These are phyloP conservation scores for Triplophysa siluroides DNA, from an alignment of 2,113 vertebrate genomes.

Conservation along the genomic window DNA sequence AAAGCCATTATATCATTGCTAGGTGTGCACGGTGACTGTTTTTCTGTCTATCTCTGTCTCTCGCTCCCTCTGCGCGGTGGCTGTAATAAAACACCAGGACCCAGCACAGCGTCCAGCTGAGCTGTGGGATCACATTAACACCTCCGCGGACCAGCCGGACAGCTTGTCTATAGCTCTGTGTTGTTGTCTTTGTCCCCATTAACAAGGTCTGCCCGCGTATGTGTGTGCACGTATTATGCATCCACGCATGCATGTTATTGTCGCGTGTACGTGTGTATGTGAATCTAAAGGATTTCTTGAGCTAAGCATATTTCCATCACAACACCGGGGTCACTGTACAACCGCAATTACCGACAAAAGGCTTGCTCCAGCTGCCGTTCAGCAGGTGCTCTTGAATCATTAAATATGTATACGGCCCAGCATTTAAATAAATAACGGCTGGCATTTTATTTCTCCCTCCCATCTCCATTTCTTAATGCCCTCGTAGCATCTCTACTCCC, in stretches of 20 bases:
- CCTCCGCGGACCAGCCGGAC: constrained; percentile 49
- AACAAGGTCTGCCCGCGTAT: constrained; percentile 37
- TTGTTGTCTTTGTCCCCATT: constrained; percentile 50
- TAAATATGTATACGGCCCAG: constrained; percentile 56
- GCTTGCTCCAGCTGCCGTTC: constrained; percentile 15
- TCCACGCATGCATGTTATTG: constrained; percentile 1
- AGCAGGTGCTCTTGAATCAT: constrained; percentile 48
- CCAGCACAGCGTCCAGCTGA: constrained; percentile 50
- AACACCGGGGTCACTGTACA: constrained; percentile 33
- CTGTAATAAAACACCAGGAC: constrained; percentile 54
- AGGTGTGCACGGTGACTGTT: constrained; percentile 16
- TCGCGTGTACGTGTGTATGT: neutral
- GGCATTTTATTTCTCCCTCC: constrained; percentile 51
- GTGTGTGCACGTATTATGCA: neutral
- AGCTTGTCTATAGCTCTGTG: constrained; percentile 52
- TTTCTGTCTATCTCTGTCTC: neutral
- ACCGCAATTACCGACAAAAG: constrained; percentile 44
- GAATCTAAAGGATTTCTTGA: constrained; percentile 20
- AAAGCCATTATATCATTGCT: constrained; percentile 40
- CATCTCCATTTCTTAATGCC: constrained; percentile 55
- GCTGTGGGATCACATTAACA: constrained; percentile 58
- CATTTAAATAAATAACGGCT: constrained; percentile 52
- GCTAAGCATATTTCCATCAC: constrained; percentile 19
- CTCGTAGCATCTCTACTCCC: constrained; percentile 34
- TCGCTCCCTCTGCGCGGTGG: constrained; percentile 18